Conservation (phyloP, 2,113 vertebrate genomes). For the Silurus meridionalis region DNA sequence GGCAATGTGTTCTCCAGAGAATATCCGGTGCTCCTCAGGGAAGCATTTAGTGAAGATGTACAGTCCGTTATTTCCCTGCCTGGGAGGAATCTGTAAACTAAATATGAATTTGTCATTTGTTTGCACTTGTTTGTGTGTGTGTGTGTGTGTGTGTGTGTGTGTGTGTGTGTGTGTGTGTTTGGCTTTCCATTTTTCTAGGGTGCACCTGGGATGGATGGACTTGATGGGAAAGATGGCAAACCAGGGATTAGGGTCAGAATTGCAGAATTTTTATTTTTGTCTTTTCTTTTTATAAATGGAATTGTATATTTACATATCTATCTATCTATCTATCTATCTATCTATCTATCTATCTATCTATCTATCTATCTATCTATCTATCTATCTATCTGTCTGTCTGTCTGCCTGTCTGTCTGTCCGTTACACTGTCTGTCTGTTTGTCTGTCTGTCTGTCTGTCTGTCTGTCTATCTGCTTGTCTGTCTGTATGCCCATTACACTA, state of each 20-base stretch:
- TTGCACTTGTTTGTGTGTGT: neutral
- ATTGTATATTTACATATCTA: constrained; percentile 26
- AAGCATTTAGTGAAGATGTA: constrained; percentile 29
- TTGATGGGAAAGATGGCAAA: constrained; percentile 92
- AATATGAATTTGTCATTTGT: constrained; percentile 56
- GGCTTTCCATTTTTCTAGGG: constrained; percentile 71
- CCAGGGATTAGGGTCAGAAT: constrained; percentile 82
- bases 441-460: no score
- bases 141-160: neutral
- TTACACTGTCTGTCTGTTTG: no score
- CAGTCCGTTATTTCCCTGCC: neutral
- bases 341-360: no score
- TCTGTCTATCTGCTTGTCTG: no score
- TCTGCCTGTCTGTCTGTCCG: neutral
- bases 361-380: no score
- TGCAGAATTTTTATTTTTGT: constrained; percentile 8
- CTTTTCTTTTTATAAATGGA: neutral
- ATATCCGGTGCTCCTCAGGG: constrained; percentile 4
- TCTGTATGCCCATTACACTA: no score
- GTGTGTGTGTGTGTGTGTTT: constrained; percentile 2
- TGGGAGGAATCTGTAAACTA: neutral
- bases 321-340: no score
- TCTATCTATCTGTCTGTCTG: no score
- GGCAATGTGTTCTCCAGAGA: constrained; percentile 2
- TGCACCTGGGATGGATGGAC: constrained; percentile 85